Evolutionary conservation across 2,888 invertebrate genomes (phyloP).

Genomic region (Lobophora halterata): DNA sequence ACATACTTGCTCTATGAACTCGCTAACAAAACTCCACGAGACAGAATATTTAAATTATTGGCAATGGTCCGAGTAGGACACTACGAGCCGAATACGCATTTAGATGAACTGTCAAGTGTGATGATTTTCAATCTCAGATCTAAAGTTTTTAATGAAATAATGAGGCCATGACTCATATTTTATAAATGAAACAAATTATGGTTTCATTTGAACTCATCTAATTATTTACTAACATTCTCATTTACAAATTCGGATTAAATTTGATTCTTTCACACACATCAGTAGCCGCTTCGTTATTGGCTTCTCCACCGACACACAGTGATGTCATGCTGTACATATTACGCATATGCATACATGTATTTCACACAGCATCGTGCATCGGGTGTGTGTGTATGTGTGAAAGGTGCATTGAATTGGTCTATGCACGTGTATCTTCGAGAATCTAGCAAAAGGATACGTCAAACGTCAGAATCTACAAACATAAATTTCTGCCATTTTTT

Average conservation of each 20-base stretch:
- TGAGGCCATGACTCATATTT: slow-evolving; percentile 8
- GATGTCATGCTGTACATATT: slow-evolving; percentile 1
- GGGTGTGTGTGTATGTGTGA: slow-evolving; percentile 2
- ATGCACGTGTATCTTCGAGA: slow-evolving; percentile 19
- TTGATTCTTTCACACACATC: not conserved
- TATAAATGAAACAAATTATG: slow-evolving; percentile 1
- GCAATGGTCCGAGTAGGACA: slow-evolving; percentile 55
- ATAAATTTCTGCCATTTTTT: too few relatives aligned
- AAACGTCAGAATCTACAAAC: too few relatives aligned
- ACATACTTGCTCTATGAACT: too few relatives aligned
- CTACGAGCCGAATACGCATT: slow-evolving; percentile 37
- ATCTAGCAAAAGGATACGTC: too few relatives aligned
- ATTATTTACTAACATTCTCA: not conserved
- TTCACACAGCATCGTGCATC: too few relatives aligned
- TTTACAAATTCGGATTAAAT: too few relatives aligned
- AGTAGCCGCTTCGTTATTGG: not conserved
- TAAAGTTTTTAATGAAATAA: slow-evolving; percentile 22
- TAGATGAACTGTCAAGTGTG: slow-evolving; percentile 38
- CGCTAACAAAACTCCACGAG: slow-evolving; percentile 30
- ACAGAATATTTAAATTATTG: slow-evolving; percentile 45
- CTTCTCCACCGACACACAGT: not conserved
- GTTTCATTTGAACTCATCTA: slow-evolving; percentile 1
- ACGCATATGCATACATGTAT: too few relatives aligned
- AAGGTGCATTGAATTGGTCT: slow-evolving; percentile 3
- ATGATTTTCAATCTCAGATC: slow-evolving; percentile 36